phyloP scores from a whole-genome alignment of 64 coral and sea anemone genomes.

The Montipora cactus region DNA sequence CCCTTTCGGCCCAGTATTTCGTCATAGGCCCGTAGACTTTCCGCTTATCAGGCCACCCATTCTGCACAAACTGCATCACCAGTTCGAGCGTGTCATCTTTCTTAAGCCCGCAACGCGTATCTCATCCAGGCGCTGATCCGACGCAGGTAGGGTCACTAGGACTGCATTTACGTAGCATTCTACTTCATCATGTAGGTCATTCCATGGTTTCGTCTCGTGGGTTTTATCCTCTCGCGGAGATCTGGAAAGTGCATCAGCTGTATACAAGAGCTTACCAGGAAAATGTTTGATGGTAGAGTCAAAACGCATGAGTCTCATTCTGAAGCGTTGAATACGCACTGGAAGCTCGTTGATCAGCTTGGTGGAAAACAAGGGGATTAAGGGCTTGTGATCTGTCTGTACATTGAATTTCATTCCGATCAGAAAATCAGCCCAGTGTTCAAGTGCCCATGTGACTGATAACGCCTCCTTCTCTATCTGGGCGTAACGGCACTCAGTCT shows the following conservation, averaged over 20 bases:
- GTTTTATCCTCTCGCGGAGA: too few species aligned
- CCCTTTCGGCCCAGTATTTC: constrained; percentile 9
- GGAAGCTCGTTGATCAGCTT: constrained; percentile 27
- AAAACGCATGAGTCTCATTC: background rate
- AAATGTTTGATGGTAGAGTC: background rate
- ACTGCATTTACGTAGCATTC: too few species aligned
- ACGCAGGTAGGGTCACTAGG: too few species aligned
- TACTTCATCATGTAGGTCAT: too few species aligned
- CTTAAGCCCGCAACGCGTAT: constrained; percentile 13
- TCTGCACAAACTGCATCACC: constrained; percentile 23
- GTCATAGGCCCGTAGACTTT: background rate
- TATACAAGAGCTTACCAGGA: too few species aligned
- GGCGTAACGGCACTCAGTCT: background rate
- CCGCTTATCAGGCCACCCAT: background rate
- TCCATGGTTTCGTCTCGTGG: too few species aligned
- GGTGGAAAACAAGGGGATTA: constrained; percentile 5
- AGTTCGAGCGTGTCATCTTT: constrained; percentile 27
- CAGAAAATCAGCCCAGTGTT: constrained; percentile 6
- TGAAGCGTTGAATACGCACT: background rate
- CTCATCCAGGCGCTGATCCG: background rate
- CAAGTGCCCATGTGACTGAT: constrained; percentile 2
- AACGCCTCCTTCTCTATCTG: constrained; percentile 21
- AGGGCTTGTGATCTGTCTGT: constrained; percentile 13
- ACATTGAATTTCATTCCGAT: constrained; percentile 26
- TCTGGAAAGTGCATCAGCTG: too few species aligned